Evolutionary conservation across 2,113 vertebrate species (phyloP), one percentile per base, ranked within the genome.

Genomic region (Bostrychus sinensis): DNA sequence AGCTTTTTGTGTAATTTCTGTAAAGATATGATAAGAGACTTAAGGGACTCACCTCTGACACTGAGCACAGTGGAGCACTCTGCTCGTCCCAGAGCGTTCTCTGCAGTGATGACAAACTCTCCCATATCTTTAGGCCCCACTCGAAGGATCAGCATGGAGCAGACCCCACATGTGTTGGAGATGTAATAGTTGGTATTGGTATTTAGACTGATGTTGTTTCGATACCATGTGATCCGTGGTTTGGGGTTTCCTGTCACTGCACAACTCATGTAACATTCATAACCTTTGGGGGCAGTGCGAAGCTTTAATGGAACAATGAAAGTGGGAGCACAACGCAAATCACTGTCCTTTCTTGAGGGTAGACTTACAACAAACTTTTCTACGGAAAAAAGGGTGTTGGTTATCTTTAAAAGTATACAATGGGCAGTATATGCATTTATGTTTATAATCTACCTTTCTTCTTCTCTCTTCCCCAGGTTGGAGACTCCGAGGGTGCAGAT

Each of bases 201-300:
- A 67, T 90, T 93, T 61, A 96, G 74, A 78, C 92, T 93, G 63
- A 89, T 76, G 26, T 59, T 80, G 37, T 94, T 83, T 72, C 88
- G 93, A 72, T 92, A 95, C 96, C 95, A 97, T 0, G 89, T 94
- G 83, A 97, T 32, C 0, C 77, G 91, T 0, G 96, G 95, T 1
- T 26, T 12, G 0, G 96, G 96, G 0, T 90, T 76, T 56, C 95
- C 96, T 16, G 71, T 89, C 13, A 96, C 93, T 0, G 96, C 95
- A 0, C 95, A 97, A 84, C 91, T 97, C 94, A 97, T 96, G 23
- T 53, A 87, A 34, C 95, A 96, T 56, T 94, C 92, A 0, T 91
- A 95, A 51, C 95, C 95, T 0, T 57, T 80, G 0, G 91, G 92
- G 59, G 94, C 93, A 14, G 90, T 89, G 14, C 94, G 95, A 0